Base-by-base conservation (phyloP, 1,140 invertebrate genomes). In the Bactericera cockerelli region DNA sequence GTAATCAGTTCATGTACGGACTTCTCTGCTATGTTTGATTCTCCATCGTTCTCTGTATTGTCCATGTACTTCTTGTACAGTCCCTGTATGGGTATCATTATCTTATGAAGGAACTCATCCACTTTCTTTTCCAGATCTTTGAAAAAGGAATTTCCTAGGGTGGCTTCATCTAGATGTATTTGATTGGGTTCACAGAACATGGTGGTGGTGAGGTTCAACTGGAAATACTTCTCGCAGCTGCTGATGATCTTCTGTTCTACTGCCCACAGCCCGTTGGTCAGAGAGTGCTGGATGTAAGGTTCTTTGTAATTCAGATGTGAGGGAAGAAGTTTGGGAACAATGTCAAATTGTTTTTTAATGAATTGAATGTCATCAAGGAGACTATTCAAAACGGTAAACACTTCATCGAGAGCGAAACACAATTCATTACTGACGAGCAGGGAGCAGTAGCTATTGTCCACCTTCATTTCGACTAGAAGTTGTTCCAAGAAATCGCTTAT, bases 21-120 rank as follows among this genome's bases (percentile, higher is more conserved):
- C 28, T 59, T 67, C 49, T 70, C 69, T 61, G 71, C 66, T 59
- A 75, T 66, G 8, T 75, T 67, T 39, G 69, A 69, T 60, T 72
- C 66, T 59, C 75, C 66, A 11, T 76, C 70, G 60, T 57, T 65
- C 55, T 63, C 22, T 57, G 60, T 42, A 55, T 59, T 59, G 55
- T 62, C 63, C 55, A 11, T 54, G 55, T 79, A 77, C 61, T 79
- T 79, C 67, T 87, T 87, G 64, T 81, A 83, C 36, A 86, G 71
- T 53, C 80, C 79, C 67, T 88, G 83, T 59, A 88, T 75, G 0
- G 76, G 70, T 6, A 84, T 61, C 1, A 87, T 69, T 65, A 84
- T 75, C 33, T 70, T 75, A 55, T 65, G 63, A 6, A 63, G 14
- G 26, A 64, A 60, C 22, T 36, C 42, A 54, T 63, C 55, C 49